Evolutionary conservation across 2,888 invertebrate species (phyloP), one percentile per base, ranked within the genome.

Genomic region (Drosophila nigricruria): DNA sequence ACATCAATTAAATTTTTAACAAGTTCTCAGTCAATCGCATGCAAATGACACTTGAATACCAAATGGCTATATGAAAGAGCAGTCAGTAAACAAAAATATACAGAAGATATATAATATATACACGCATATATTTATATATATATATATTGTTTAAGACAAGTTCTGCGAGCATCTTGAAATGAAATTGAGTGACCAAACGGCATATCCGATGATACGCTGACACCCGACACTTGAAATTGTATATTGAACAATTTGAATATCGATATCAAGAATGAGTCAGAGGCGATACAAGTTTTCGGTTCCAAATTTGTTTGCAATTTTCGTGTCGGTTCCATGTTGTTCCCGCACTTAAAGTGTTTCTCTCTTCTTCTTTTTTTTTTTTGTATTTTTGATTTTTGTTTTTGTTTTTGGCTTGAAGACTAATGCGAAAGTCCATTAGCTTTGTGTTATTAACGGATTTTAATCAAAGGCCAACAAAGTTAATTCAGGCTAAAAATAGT

Each of bases 31-130:
- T 20, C 30, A 65, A 42, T 23, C 40, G 34, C 43, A 62, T 43
- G 12, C 62, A 52, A 65, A 62, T 62, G 43, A 34, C n/a, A 25
- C 16, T 30, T 64, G 64, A 65, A 65, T 65, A 52, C 36, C 18
- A 65, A 65, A 38, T 54, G 38, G 14, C 32, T 30, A 47, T 63
- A 12, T 62, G 16, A 4, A 62, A 43, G n/a, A 34, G n/a, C 27
- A 27, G 9, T n/a, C 1, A n/a, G n/a, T 16, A n/a, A 34, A 3
- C 16, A 25, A 23, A 23, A 16, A 16, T n/a, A 3, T 10, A 52
- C 5, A 32, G 8, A 32, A 32, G 20, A 34, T 47, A 47, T 14
- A 43, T 16, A 2, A 45, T 45, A 27, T 23, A 36, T n/a, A 36
- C n/a, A n/a, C 6, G n/a, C n/a, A 25, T 27, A 32, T 59, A 32